Conservation (phyloP, 2,797 vertebrate species). For the Phataginus tetradactyla region DNA sequence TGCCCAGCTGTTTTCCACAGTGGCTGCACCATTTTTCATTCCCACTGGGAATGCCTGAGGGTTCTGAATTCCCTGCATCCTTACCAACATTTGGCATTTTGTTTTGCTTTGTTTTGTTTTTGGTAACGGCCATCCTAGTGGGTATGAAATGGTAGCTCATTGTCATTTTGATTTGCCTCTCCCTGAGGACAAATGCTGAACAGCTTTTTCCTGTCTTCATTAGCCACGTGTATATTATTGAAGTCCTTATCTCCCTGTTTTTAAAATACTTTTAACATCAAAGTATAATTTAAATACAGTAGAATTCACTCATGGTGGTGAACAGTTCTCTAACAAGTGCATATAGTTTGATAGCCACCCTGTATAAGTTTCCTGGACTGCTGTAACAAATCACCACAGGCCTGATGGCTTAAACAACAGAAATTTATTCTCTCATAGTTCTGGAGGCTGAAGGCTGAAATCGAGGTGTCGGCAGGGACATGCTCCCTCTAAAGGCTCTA, state of each 20-base stretch:
- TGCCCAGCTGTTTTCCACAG: accelerated
- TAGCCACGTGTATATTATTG: background rate
- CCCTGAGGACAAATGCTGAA: accelerated
- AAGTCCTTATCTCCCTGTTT: background rate
- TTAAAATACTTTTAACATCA: background rate
- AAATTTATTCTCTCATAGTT: no score
- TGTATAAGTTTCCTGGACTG: background rate
- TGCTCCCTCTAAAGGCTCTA: accelerated
- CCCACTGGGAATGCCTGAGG: accelerated
- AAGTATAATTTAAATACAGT: background rate
- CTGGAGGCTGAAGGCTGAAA: background rate
- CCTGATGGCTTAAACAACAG: background rate
- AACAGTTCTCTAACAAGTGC: background rate
- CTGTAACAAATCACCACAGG: background rate
- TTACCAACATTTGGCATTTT: background rate
- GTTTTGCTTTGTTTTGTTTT: background rate
- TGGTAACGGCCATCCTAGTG: accelerated
- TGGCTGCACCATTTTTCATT: background rate
- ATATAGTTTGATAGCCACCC: background rate
- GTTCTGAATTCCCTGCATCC: accelerated
- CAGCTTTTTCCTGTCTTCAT: accelerated
- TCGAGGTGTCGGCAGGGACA: background rate
- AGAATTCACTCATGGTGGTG: no score
- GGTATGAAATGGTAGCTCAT: accelerated
- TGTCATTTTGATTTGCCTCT: background rate